Evolutionary conservation across 2,888 invertebrate species (phyloP).

Genomic region (Ophioninae sp.): DNA sequence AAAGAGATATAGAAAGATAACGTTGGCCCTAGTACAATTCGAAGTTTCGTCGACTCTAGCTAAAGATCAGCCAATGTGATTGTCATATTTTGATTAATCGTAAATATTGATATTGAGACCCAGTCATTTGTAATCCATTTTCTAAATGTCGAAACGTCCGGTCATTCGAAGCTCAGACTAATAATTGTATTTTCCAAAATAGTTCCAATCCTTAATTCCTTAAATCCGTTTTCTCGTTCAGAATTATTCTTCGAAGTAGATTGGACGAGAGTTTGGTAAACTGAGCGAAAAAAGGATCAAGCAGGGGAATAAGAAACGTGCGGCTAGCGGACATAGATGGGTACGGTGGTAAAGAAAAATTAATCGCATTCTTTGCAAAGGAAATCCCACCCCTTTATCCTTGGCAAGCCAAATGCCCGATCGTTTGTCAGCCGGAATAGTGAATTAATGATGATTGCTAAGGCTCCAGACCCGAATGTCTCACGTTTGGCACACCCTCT

Average conservation of each 20-base stretch:
- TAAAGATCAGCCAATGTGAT: no score
- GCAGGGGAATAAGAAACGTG: conserved; percentile 66
- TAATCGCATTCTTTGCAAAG: conserved; percentile 77
- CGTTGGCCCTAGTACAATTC: neutral
- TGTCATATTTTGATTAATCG: no score
- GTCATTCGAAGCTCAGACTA: no score
- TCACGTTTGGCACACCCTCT: conserved; percentile 68
- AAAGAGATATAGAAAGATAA: neutral
- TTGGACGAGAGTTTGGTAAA: conserved; percentile 13
- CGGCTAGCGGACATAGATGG: conserved; percentile 69
- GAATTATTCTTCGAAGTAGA: conserved; percentile 5
- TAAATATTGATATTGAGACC: no score
- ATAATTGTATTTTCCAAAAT: neutral
- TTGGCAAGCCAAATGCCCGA: conserved; percentile 75
- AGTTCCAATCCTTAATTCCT: neutral
- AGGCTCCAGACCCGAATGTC: conserved; percentile 70
- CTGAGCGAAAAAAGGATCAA: conserved; percentile 59
- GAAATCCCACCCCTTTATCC: conserved; percentile 77
- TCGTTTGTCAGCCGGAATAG: conserved; percentile 78
- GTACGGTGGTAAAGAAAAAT: conserved; percentile 73
- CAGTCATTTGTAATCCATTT: no score
- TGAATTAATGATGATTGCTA: conserved; percentile 79
- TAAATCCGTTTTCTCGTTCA: neutral
- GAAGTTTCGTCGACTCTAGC: no score
- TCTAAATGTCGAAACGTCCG: no score